Base-by-base conservation (phyloP, 2,797 vertebrate species). In the Pseudopleuronectes americanus region DNA sequence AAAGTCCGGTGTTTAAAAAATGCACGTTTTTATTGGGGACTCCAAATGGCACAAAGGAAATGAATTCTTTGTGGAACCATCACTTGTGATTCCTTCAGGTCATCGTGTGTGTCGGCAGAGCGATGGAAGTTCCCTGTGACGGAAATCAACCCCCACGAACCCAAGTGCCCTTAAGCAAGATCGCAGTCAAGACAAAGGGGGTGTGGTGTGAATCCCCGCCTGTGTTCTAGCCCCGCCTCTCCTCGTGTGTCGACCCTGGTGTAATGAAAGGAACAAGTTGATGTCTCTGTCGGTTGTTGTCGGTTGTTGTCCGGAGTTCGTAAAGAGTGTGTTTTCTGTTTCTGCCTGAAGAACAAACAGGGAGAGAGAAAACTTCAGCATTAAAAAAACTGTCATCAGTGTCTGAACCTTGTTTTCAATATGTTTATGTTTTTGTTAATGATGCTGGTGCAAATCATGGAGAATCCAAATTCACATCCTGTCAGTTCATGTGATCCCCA, bases 251-350 rank as follows among this genome's bases (percentile, higher is more conserved):
- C 69, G 84, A 57, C 80, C 64, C 78, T 91, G 91, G 91, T 94
- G 86, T 94, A 94, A 96, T 96, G 96, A 96, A 96, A 95, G 96
- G 95, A 96, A 96, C 95, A 96, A 95, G 93, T 86, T 90, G 89
- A 3, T 88, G 88, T 57, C 79, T 70, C 55, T 81, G 71, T 71
- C 58, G 75, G 71, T 57, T 74, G 68, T 79, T 79, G 76, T 81
- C 77, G 56, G 21, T 14, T 47, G 68, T 26, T 26, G 26, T 26
- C 26, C 26, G 26, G 5, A 26, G 26, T 85, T 81, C 80, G 81
- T 85, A 55, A 63, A 68, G 64, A 63, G 61, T 84, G 69, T 81
- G 79, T 87, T 87, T 87, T 31, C 71, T 81, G 79, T 87, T 87
- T 90, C 83, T 88, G 88, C 81, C 86, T 81, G 82, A 81, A 77